Evolutionary conservation across 1,140 invertebrate species (phyloP).

Genomic region (Philaenus spumarius): DNA sequence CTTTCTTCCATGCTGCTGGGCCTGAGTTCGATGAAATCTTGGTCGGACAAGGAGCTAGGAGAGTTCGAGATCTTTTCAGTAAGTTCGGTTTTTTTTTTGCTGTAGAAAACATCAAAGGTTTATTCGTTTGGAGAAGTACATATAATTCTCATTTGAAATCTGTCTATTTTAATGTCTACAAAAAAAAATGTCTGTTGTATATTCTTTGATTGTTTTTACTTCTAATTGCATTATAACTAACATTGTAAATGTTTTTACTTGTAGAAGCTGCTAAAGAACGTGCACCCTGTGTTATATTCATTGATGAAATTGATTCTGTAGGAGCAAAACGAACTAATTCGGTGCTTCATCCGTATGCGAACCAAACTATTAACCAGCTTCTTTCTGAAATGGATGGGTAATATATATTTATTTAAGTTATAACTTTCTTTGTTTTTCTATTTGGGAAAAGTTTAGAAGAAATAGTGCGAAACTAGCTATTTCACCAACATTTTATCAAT

Average conservation of each 20-base stretch:
- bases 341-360: slow-evolving; percentile 94
- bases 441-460: neutral
- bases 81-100: slow-evolving; percentile 17
- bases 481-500: neutral
- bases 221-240: too few species aligned
- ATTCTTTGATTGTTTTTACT: too few species aligned
- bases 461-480: neutral
- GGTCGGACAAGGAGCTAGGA: slow-evolving; percentile 92
- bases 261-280: slow-evolving; percentile 62
- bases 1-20: slow-evolving; percentile 92
- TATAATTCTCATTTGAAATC: too few species aligned
- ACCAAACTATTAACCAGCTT: slow-evolving; percentile 98
- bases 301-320: slow-evolving; percentile 99
- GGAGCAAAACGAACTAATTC: slow-evolving; percentile 94
- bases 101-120: too few species aligned
- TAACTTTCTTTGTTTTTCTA: neutral
- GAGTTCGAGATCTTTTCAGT: slow-evolving; percentile 93
- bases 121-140: too few species aligned
- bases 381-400: slow-evolving; percentile 97
- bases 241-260: too few species aligned
- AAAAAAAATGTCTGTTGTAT: too few species aligned
- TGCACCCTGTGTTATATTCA: slow-evolving; percentile 98
- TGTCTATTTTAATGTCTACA: too few species aligned
- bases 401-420: too few species aligned
- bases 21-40: slow-evolving; percentile 99